Evolutionary conservation across 2,888 invertebrate genomes (phyloP), one percentile per base, ranked within the genome.

Genomic region (Zelleria hepariella): DNA sequence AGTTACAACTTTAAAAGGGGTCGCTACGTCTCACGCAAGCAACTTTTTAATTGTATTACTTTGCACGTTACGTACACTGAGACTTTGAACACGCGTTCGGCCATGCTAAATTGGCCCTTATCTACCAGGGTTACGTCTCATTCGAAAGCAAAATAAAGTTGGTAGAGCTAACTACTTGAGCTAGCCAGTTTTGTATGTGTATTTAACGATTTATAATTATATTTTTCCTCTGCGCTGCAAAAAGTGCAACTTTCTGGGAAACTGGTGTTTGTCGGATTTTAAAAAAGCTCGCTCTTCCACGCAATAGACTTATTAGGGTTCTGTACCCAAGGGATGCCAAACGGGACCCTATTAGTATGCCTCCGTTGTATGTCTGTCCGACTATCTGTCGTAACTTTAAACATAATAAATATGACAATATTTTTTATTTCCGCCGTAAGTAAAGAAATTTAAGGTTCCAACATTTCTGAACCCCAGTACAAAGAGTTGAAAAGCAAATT

Each of bases 11-110:
- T 47, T 59, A 57, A 66, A 65, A 62, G 63, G 64, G 65, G 58
- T 63, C 60, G 63, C 32, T 0, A 24, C 61, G 62, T 62, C 63
- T 60, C 65, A 68, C 65, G 66, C 66, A 60, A 66, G 63, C 63
- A 62, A 65, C 62, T 67, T 67, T 69, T 68, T 70, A 69, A 69
- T 69, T 68, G 64, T 64, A 65, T 67, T 66, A 65, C 66, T 62
- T 32, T 24, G 32, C 20, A 63, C 59, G 58, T 62, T 53, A 57
- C 59, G 57, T 53, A 53, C 49, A 49, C 49, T 42, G 15, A 15
- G 15, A 42, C 15, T 21, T 20, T n/a, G 20, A 51, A 23, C 20
- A 51, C 5, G 18, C 51, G 2, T 15, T 42, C 51, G 4, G 51
- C 51, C 51, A 20, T 7, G 10, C 51, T 3, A 23, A 20, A 20